Evolutionary conservation across 1,140 invertebrate species (phyloP).

Genomic region (Paralvinella palmiformis): DNA sequence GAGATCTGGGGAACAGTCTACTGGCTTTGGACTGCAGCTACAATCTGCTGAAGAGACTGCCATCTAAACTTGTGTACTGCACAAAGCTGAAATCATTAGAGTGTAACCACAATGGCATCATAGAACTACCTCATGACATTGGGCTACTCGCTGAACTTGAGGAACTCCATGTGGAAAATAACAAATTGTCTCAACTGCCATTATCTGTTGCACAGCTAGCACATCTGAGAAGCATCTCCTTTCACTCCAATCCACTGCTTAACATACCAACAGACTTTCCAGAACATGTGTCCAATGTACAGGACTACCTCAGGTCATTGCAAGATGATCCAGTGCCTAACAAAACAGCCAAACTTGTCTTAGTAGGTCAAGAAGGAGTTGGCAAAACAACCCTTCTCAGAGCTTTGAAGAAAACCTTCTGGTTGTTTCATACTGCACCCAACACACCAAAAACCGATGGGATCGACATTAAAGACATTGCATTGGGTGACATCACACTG

Average conservation of each 20-base stretch:
- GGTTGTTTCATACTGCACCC: constrained; percentile 7
- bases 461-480: constrained; percentile 11
- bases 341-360: constrained; percentile 15
- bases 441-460: background rate
- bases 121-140: constrained; percentile 12
- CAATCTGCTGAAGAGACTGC: constrained; percentile 12
- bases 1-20: background rate
- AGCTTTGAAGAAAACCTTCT: constrained; percentile 15
- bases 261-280: constrained; percentile 21
- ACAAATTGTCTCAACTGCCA: constrained; percentile 15
- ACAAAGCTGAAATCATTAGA: background rate
- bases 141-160: constrained; percentile 6
- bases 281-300: constrained; percentile 3
- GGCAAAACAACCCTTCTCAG: constrained; percentile 20
- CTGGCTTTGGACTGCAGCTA: constrained; percentile 1
- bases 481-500: constrained; percentile 14
- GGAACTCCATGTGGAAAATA: constrained; percentile 10
- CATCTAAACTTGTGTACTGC: constrained; percentile 6
- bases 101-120: constrained; percentile 7
- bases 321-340: constrained; percentile 17
- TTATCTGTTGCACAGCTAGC: constrained; percentile 7
- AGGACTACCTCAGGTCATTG: constrained; percentile 16
- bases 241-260: constrained; percentile 15
- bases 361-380: constrained; percentile 22
- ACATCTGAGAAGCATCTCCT: constrained; percentile 5